These are phyloP conservation scores for Vireo griseus DNA, from an alignment of 2,797 vertebrate species.

Conservation along the genomic window DNA sequence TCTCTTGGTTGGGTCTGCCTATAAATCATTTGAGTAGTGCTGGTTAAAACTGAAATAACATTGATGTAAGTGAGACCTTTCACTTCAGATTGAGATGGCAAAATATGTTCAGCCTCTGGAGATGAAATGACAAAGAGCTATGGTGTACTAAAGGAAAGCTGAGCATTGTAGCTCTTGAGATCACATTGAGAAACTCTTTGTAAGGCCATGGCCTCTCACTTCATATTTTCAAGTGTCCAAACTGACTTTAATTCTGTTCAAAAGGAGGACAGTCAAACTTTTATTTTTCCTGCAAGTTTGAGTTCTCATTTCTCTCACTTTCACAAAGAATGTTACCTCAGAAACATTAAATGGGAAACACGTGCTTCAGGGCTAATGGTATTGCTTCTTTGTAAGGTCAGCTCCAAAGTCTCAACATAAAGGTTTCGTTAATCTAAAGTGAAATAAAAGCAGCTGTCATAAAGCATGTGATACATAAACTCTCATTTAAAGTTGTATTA, in stretches of 20 bases:
- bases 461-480: conserved; percentile 65
- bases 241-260: conserved; percentile 57
- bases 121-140: conserved; percentile 32
- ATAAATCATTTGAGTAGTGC: conserved; percentile 32
- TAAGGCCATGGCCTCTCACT: conserved; percentile 23
- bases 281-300: conserved; percentile 51
- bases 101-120: conserved; percentile 46
- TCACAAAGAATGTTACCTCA: conserved; percentile 73
- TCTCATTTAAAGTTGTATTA: conserved; percentile 61
- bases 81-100: conserved; percentile 52
- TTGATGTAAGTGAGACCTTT: conserved; percentile 32
- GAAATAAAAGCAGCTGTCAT: conserved; percentile 75
- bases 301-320: conserved; percentile 68
- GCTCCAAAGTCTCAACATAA: conserved; percentile 58
- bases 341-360: conserved; percentile 76
- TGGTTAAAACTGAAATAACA: conserved; percentile 55
- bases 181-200: conserved; percentile 34
- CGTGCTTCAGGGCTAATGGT: conserved; percentile 64
- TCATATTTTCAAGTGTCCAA: conserved; percentile 56
- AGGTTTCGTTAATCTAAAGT: conserved; percentile 70
- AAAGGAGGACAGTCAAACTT: conserved; percentile 54
- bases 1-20: not conserved
- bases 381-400: conserved; percentile 64
- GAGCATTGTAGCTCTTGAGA: conserved; percentile 36
- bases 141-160: conserved; percentile 2